A percentile compares a stretch with the other conserved stretches of the same genome.
phyloP scores from a whole-genome alignment of 2,888 invertebrate genomes.

The Philonicus albiceps region DNA sequence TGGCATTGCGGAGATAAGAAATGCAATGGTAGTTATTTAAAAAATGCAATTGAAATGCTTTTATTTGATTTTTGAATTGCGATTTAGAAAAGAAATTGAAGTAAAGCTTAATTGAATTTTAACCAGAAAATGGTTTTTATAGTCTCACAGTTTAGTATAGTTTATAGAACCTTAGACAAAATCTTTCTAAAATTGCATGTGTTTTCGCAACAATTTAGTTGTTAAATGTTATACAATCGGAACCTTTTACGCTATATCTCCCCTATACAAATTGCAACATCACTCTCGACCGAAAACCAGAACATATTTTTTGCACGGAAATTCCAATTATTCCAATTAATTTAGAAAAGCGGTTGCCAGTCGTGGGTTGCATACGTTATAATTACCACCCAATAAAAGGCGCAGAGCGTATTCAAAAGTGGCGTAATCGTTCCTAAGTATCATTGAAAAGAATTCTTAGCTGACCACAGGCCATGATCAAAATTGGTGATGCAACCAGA shows the following conservation, averaged over 20 bases:
- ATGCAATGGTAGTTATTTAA: background rate
- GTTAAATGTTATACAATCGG: no score
- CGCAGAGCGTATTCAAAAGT: background rate
- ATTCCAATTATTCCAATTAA: background rate
- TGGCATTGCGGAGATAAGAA: background rate
- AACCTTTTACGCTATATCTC: background rate
- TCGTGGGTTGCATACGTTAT: background rate
- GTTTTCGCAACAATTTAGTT: background rate
- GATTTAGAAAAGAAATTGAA: background rate
- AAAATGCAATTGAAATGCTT: background rate
- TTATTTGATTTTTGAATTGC: background rate
- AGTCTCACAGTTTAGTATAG: no score
- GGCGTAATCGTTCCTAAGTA: background rate
- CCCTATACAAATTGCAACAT: background rate
- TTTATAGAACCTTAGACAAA: no score
- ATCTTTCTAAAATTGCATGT: background rate
- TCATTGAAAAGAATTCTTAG: slow-evolving; percentile 28
- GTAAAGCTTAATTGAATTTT: no score
- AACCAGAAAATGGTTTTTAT: no score
- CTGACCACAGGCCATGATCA: slow-evolving; percentile 24
- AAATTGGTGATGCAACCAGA: slow-evolving; percentile 1
- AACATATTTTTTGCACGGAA: background rate
- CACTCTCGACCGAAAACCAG: background rate
- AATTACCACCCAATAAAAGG: background rate
- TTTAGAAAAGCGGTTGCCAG: background rate